Evolutionary conservation across 2,888 invertebrate species (phyloP).

Genomic region (Nephrotoma appendiculata): DNA sequence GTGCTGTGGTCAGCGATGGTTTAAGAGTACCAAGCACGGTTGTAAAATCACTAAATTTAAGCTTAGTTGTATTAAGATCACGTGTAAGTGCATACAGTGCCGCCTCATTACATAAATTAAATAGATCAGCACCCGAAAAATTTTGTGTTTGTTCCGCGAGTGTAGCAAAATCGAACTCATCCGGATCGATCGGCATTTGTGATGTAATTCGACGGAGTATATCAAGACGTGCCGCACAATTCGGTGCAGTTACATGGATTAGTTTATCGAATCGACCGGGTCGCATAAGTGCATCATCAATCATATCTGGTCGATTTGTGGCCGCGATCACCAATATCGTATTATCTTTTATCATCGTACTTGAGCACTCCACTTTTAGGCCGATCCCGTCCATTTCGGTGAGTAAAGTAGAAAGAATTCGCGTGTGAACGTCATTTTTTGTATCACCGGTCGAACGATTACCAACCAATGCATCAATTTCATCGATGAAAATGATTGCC

Average conservation of each 20-base stretch:
- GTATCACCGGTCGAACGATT: constrained; percentile 22
- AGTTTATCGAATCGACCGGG: constrained; percentile 48
- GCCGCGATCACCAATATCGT: constrained; percentile 44
- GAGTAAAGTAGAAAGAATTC: constrained; percentile 43
- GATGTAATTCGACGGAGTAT: constrained; percentile 34
- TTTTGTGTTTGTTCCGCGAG: constrained; percentile 35
- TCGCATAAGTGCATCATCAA: constrained; percentile 45
- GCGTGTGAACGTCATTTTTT: constrained; percentile 36
- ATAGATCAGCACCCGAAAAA: constrained; percentile 48
- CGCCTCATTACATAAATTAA: constrained; percentile 45
- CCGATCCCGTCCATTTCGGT: constrained; percentile 54
- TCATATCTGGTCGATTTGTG: constrained; percentile 47
- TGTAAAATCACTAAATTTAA: neutral
- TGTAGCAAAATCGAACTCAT: constrained; percentile 28
- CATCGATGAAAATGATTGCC: constrained; percentile 46
- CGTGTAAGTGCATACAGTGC: constrained; percentile 38
- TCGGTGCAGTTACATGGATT: constrained; percentile 44
- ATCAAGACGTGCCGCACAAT: constrained; percentile 33
- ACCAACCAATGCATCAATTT: constrained; percentile 41
- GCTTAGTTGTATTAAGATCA: neutral
- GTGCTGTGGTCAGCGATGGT: constrained; percentile 30
- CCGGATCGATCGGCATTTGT: constrained; percentile 31
- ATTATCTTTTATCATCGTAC: neutral
- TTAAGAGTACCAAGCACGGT: neutral
- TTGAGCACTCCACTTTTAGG: constrained; percentile 7